A percentile compares a stretch with the other conserved stretches of the same genome.
Evolutionary conservation across 2,797 vertebrate species (phyloP).

Genomic region (Phrynocephalus guinanensis): DNA sequence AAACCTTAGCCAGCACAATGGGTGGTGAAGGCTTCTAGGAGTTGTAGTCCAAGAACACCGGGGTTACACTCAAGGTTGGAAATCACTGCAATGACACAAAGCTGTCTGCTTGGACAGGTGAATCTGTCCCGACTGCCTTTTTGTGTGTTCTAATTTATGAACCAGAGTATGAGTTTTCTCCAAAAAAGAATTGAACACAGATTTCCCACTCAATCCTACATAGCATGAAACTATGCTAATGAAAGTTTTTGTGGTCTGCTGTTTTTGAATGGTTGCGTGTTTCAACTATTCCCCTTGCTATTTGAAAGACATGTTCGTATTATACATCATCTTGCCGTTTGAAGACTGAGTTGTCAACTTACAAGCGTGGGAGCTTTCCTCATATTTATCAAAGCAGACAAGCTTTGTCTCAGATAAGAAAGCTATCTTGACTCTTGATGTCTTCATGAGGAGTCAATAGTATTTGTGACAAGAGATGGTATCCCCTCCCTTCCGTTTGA

Average conservation of each 20-base stretch:
- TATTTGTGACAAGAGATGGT: slow-evolving; percentile 44
- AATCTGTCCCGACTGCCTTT: neutral
- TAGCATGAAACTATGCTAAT: neutral
- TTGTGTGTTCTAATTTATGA: neutral
- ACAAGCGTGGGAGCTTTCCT: neutral
- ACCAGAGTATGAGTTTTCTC: neutral
- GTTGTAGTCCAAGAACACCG: no score
- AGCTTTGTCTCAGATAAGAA: slow-evolving; percentile 29
- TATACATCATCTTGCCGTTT: neutral
- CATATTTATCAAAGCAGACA: slow-evolving; percentile 47
- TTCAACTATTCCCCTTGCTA: neutral
- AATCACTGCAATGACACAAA: no score
- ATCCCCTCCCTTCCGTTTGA: slow-evolving; percentile 26
- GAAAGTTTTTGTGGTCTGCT: neutral
- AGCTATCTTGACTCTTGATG: slow-evolving; percentile 28
- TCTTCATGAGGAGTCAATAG: slow-evolving; percentile 56
- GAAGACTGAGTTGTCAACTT: slow-evolving; percentile 14
- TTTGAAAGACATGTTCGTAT: neutral
- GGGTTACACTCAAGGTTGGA: no score
- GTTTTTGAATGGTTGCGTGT: neutral
- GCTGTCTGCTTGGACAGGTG: neutral
- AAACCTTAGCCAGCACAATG: no score
- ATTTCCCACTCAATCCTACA: neutral
- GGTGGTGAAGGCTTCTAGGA: no score
- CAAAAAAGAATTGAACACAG: neutral